Conservation (phyloP, 2,797 vertebrate species). For the Notoglanidium macrostoma region DNA sequence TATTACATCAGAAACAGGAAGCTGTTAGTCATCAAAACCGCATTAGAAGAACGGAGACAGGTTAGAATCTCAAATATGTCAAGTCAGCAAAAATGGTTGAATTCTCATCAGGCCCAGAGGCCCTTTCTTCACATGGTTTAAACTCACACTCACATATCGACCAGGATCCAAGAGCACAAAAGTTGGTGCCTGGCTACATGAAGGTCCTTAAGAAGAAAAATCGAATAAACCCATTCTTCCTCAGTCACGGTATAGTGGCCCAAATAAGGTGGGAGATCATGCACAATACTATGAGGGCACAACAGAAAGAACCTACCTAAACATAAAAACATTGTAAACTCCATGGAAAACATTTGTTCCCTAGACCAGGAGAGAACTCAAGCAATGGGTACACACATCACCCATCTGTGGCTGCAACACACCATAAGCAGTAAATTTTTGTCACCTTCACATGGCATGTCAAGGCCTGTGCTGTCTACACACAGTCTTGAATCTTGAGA, state of each 20-base stretch:
- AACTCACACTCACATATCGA: neutral
- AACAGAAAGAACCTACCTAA: neutral
- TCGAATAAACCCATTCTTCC: neutral
- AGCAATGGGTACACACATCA: neutral
- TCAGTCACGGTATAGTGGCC: neutral
- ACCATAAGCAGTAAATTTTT: neutral
- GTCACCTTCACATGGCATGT: neutral
- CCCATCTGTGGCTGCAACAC: neutral
- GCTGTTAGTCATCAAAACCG: neutral
- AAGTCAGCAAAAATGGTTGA: constrained; percentile 5
- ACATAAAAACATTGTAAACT: neutral
- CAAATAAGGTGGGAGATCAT: neutral
- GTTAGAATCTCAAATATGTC: neutral
- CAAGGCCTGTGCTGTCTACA: neutral
- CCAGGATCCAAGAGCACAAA: neutral
- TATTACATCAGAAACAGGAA: neutral
- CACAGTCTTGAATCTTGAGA: neutral
- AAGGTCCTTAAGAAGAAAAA: neutral
- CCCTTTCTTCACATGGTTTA: neutral
- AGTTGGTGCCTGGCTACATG: neutral
- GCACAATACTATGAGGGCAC: neutral
- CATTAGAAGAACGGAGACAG: neutral
- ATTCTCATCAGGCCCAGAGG: neutral
- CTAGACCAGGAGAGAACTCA: neutral
- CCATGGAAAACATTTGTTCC: neutral